These are phyloP conservation scores for Hipparchia sbordonii DNA, from an alignment of 2,888 invertebrate species.

Conservation along the genomic window DNA sequence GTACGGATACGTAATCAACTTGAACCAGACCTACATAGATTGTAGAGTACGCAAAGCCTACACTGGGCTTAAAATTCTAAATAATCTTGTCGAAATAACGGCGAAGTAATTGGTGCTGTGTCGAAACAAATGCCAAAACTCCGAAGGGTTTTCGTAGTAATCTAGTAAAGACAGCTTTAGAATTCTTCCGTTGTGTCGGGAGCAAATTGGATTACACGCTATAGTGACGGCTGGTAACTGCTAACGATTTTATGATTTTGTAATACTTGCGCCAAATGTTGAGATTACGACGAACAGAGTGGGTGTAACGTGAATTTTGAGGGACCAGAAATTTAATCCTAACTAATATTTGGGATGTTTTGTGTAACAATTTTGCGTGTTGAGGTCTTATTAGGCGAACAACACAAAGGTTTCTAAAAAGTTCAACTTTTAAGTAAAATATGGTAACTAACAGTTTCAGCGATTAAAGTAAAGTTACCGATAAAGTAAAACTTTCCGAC, in stretches of 20 bases:
- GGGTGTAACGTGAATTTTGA: conserved; percentile 6
- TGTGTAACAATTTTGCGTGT: neutral
- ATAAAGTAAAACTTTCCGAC: too few species aligned
- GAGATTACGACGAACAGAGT: conserved; percentile 56
- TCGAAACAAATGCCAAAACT: conserved; percentile 37
- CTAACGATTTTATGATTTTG: conserved; percentile 77
- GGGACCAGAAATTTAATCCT: conserved; percentile 1
- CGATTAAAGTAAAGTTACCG: too few species aligned
- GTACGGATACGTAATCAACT: too few species aligned
- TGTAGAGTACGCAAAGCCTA: neutral
- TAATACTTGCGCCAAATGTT: conserved; percentile 56
- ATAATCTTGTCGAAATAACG: conserved; percentile 22
- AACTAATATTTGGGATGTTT: neutral
- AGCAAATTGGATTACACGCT: conserved; percentile 78
- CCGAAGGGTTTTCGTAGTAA: conserved; percentile 57
- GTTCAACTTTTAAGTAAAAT: too few species aligned
- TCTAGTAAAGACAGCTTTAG: conserved; percentile 66
- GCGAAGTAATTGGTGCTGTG: conserved; percentile 33
- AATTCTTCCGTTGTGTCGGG: conserved; percentile 65
- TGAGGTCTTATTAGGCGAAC: neutral
- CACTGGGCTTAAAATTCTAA: neutral
- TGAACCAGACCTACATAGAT: too few species aligned
- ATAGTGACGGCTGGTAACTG: conserved; percentile 53
- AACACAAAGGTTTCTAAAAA: too few species aligned
- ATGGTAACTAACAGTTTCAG: too few species aligned